Conservation (phyloP, 2,113 vertebrate species). For the rabbit (Oryctolagus cuniculus) region mOryCun1.1 NC_091441.1:96009001-96009500, state of each 20-base stretch:
- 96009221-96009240: neutral
- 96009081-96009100: neutral
- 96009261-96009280: neutral
- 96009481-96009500: neutral
- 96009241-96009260: neutral
- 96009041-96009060: neutral
- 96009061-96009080: neutral
- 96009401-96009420: neutral
- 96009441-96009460: rapidly evolving
- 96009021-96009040: no score
- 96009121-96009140: neutral
- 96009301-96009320: neutral
- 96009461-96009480: neutral
- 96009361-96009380: neutral
- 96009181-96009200: neutral
- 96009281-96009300: neutral
- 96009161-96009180: no score
- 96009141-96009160: no score
- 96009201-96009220: neutral
- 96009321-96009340: neutral
- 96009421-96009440: neutral
- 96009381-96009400: neutral
- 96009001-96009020: neutral
- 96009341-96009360: neutral
- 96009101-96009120: neutral